Percentiles rank a stretch among this genome's conserved stretches.
phyloP scores from a whole-genome alignment of 2,888 invertebrate species.

The Caenorhabditis sulstoni region DNA sequence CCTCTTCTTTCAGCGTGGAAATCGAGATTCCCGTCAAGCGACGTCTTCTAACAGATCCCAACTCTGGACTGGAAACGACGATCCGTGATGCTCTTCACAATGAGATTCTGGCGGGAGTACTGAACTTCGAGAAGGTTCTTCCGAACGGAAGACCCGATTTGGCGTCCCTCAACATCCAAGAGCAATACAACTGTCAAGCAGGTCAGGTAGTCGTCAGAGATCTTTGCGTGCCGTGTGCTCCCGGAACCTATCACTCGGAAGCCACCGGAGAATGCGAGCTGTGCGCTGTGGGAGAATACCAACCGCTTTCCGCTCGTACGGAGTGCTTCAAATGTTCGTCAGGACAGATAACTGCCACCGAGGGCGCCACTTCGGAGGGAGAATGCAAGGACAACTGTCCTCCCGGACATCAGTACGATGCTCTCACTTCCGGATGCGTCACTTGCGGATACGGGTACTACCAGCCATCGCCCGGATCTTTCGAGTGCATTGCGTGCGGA shows the following conservation, averaged over 20 bases:
- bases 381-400: conserved; percentile 79
- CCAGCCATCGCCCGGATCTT: conserved; percentile 75
- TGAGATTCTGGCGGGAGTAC: conserved; percentile 89
- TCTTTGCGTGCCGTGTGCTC: conserved; percentile 86
- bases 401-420: conserved; percentile 79
- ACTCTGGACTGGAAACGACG: conserved; percentile 18
- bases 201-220: conserved; percentile 95
- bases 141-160: conserved; percentile 96
- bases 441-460: conserved; percentile 80
- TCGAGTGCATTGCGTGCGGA: conserved; percentile 79
- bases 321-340: conserved; percentile 79
- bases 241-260: conserved; percentile 81
- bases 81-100: conserved; percentile 88
- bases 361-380: conserved; percentile 73
- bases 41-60: conserved; percentile 29
- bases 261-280: conserved; percentile 78
- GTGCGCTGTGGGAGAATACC: conserved; percentile 81
- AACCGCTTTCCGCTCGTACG: conserved; percentile 77
- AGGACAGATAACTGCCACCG: conserved; percentile 79
- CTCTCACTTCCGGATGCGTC: conserved; percentile 69
- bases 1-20: conserved; percentile 53
- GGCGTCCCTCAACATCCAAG: conserved; percentile 89
- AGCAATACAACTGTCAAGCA: conserved; percentile 92
- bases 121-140: conserved; percentile 79
- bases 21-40: conserved; percentile 70